Conservation (phyloP, 2,797 vertebrate genomes). For the Tenualosa ilisha region DNA sequence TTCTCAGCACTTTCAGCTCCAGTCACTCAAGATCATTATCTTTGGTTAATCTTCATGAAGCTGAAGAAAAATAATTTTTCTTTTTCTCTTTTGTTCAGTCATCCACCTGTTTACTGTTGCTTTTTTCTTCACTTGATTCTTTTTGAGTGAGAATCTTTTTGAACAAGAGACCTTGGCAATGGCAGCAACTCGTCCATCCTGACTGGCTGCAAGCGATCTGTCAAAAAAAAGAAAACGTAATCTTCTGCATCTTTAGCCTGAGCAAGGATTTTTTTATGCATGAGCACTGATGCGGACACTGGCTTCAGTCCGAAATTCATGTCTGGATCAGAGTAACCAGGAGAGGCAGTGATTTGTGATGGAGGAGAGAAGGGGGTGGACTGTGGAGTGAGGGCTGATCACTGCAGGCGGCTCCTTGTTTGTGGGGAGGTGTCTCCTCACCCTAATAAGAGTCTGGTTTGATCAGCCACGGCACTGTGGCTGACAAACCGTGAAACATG, state of each 20-base stretch:
- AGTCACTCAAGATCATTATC: not conserved
- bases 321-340: not conserved
- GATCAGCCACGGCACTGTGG: not conserved
- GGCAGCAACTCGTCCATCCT: not conserved
- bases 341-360: not conserved
- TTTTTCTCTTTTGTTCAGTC: not conserved
- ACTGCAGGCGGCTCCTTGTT: not conserved
- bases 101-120: not conserved
- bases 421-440: not conserved
- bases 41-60: not conserved
- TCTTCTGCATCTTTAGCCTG: not conserved
- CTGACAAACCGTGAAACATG: not conserved
- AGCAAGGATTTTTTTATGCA: not conserved
- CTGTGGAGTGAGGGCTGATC: not conserved
- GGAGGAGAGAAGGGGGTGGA: not conserved
- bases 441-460: constrained; percentile 11
- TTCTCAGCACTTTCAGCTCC: not conserved
- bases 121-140: not conserved
- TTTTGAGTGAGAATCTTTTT: not conserved
- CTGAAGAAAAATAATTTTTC: not conserved
- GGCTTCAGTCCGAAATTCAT: not conserved
- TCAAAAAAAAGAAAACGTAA: not conserved
- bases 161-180: not conserved
- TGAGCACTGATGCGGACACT: not conserved
- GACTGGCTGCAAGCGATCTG: not conserved